Base-by-base conservation (phyloP, 2,888 invertebrate species). In the Amblyjoppa fuscipennis region DNA sequence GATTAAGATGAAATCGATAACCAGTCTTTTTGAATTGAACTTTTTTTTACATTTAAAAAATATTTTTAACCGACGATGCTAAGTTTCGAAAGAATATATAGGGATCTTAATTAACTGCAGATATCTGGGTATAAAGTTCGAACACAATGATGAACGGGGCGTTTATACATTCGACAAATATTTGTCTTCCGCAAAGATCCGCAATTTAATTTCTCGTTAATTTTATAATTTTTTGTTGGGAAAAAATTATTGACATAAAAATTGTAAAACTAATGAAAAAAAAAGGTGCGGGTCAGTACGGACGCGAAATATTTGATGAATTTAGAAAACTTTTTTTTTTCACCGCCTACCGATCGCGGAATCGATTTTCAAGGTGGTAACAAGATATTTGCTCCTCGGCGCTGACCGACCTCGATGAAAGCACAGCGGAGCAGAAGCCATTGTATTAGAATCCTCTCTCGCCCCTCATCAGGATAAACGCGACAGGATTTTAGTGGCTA, bases 1-100 rank as follows among this genome's bases (percentile, higher is more conserved):
- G 93, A 94, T 94, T 94, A 94, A 94, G 92, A 93, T 91, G 92
- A 93, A 93, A 93, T 94, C 93, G 91, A 94, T 93, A 93, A 92
- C 41, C 41, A 41, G 41, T 2, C 41, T 41, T 41, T 41, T 41
- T 41, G 3, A 38, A 38, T 6, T 2, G 7, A 6, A 38, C 38
- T 6, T 0, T 38, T 38, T 38, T 9, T 38, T 6, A 34, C 34
- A 34, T 38, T 38, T 38, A 9, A 38, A 38, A 38, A 34, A 34
- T 1, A 34, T 34, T 9, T 38, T 38, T 7, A 41, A 41, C 41
- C 41, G 41, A 41, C 11, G 41, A 41, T 41, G 9, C 41, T 41
- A 41, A 7, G 41, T 41, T 41, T 41, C 9, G 11, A 41, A 41
- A 9, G 11, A 7, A 41, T 41, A 41, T 41, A 11, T 41, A 7